Conservation (phyloP, 2,797 vertebrate genomes). For the Mareca penelope region DNA sequence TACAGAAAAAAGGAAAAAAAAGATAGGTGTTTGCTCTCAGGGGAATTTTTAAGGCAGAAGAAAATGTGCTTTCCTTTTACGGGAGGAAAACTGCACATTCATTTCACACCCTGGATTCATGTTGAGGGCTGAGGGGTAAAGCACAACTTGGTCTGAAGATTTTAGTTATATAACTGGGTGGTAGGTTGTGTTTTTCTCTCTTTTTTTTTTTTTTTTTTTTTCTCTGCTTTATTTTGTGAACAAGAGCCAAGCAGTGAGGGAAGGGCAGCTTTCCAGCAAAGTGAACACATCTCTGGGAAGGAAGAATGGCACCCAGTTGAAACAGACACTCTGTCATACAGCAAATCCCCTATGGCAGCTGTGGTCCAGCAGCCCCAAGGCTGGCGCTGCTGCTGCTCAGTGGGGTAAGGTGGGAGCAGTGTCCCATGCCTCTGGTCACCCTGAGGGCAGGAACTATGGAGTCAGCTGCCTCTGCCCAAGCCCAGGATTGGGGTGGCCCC, state of each 20-base stretch:
- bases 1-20: background rate
- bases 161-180: fast-evolving
- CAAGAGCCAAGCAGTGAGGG: background rate
- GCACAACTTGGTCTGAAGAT: background rate
- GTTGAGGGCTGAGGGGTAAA: background rate
- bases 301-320: background rate
- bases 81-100: fast-evolving
- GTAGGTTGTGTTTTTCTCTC: background rate
- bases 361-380: fast-evolving
- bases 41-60: background rate
- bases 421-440: fast-evolving
- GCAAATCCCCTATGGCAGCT: background rate
- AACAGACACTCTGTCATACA: fast-evolving
- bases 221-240: background rate
- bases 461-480: background rate
- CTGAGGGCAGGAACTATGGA: background rate
- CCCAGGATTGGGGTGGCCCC: no score
- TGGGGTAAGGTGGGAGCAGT: background rate
- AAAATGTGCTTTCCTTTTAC: background rate
- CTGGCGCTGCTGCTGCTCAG: background rate
- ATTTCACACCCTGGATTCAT: background rate
- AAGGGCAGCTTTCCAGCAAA: background rate
- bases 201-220: background rate
- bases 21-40: background rate
- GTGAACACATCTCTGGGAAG: background rate